A percentile compares a stretch with the other conserved stretches of the same genome.
These are phyloP conservation scores for Gavia stellata DNA, from an alignment of 2,113 vertebrate genomes.

Conservation along the genomic window DNA sequence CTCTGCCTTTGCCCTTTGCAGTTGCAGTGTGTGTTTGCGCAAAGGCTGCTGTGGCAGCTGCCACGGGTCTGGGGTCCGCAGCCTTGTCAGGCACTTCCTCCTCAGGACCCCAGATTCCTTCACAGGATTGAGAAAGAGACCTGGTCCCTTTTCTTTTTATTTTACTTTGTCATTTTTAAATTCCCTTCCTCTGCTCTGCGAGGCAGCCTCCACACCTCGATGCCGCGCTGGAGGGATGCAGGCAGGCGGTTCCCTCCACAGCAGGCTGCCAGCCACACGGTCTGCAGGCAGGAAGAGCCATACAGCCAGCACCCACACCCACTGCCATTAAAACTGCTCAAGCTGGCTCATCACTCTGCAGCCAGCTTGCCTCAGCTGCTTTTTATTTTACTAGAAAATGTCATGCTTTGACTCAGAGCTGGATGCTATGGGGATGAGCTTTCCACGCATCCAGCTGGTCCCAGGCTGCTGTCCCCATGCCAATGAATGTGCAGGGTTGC, in stretches of 20 bases:
- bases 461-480: neutral
- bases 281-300: neutral
- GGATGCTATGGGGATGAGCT: neutral
- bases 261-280: neutral
- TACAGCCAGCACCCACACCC: neutral
- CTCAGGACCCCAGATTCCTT: neutral
- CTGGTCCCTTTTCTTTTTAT: accelerated
- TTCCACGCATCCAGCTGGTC: neutral
- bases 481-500: neutral
- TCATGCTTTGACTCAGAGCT: slow-evolving; percentile 29
- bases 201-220: neutral
- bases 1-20: neutral
- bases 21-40: neutral
- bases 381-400: slow-evolving; percentile 42
- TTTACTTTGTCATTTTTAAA: neutral
- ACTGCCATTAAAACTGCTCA: neutral
- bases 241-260: neutral
- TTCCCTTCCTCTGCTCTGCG: neutral
- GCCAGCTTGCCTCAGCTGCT: slow-evolving; percentile 41
- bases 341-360: neutral
- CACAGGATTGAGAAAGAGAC: neutral
- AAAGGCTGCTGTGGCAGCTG: neutral
- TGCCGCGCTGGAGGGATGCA: neutral
- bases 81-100: neutral
- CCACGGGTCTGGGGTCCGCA: accelerated